These are phyloP conservation scores for Bothrops jararaca DNA, from an alignment of 2,113 vertebrate genomes.

Conservation along the genomic window DNA sequence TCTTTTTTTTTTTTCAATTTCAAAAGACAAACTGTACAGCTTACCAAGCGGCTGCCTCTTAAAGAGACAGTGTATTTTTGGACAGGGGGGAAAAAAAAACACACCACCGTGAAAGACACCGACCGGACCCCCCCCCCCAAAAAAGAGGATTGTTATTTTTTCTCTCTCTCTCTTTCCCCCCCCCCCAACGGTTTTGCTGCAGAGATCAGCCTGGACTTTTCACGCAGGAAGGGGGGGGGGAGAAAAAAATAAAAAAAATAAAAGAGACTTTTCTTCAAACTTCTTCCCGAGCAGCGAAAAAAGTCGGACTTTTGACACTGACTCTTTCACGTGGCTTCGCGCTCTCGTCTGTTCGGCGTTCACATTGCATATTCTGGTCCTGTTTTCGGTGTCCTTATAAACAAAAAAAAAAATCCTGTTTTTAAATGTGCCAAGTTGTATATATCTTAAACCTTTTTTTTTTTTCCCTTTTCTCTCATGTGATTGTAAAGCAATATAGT, in stretches of 20 bases:
- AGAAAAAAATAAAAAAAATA: not conserved
- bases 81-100: not conserved
- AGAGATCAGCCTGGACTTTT: not conserved
- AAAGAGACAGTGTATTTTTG: constrained; percentile 52
- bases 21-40: constrained; percentile 55
- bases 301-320: constrained; percentile 12
- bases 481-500: constrained; percentile 80
- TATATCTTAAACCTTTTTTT: constrained; percentile 51
- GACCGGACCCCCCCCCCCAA: not conserved
- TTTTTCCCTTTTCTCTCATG: constrained; percentile 47
- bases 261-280: not conserved
- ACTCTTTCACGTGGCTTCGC: constrained; percentile 69
- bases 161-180: too few species aligned
- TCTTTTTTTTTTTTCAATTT: not conserved
- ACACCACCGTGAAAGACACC: not conserved
- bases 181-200: not conserved
- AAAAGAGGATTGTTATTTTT: not conserved
- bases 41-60: constrained; percentile 52
- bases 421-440: constrained; percentile 80
- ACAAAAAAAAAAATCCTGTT: constrained; percentile 65
- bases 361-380: constrained; percentile 68
- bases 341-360: constrained; percentile 66
- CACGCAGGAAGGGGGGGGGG: not conserved
- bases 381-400: constrained; percentile 74
- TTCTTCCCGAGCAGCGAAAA: not conserved